A percentile compares a stretch with the other conserved stretches of the same genome.
phyloP scores from a whole-genome alignment of 2,888 invertebrate species.

The Dicyrtomina minuta region DNA sequence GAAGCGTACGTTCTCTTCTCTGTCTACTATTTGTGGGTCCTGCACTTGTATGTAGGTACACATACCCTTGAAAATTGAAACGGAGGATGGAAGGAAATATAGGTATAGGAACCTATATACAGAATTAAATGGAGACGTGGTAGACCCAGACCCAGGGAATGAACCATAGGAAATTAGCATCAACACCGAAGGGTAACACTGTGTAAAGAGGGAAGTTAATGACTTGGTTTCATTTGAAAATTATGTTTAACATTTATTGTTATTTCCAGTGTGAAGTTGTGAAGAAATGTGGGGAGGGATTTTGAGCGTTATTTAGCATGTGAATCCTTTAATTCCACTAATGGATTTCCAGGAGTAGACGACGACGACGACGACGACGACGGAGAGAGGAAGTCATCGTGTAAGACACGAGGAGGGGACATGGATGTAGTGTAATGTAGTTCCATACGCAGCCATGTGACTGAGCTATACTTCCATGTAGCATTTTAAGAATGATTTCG shows the following conservation, averaged over 20 bases:
- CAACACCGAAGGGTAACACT: too few relatives aligned
- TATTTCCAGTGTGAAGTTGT: conserved; percentile 8
- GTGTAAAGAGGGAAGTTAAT: conserved; percentile 10
- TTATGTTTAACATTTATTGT: conserved; percentile 31
- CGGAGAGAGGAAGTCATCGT: conserved; percentile 9
- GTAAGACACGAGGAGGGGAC: neutral
- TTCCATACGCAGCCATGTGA: neutral
- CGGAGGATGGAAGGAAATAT: too few relatives aligned
- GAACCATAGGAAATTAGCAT: too few relatives aligned
- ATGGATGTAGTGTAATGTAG: neutral
- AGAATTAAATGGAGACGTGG: too few relatives aligned
- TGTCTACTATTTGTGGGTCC: too few relatives aligned
- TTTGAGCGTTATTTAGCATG: conserved; percentile 36
- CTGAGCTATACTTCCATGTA: neutral
- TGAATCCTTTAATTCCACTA: conserved; percentile 41
- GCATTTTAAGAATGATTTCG: too few relatives aligned
- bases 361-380: too few relatives aligned
- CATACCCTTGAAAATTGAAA: too few relatives aligned
- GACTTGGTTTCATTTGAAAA: conserved; percentile 28
- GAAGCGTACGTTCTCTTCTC: conserved; percentile 1
- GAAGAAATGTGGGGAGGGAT: conserved; percentile 18
- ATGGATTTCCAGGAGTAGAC: conserved; percentile 37
- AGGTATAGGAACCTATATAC: too few relatives aligned
- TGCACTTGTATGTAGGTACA: neutral
- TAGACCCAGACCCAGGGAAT: too few relatives aligned